Evolutionary conservation across 1,140 invertebrate genomes (phyloP).

Genomic region (Apis dorsata): DNA sequence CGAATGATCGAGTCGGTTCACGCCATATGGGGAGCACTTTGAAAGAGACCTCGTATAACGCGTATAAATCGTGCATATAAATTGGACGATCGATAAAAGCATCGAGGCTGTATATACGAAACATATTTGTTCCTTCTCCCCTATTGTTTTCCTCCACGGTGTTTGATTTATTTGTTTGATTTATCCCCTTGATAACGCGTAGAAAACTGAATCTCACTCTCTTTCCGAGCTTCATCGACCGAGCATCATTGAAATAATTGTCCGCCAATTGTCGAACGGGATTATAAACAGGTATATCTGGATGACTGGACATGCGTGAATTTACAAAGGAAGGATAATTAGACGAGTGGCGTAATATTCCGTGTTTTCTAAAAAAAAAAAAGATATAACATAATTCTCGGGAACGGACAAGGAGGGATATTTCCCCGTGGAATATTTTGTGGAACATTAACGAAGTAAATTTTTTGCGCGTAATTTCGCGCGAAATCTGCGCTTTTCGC

Average conservation of each 20-base stretch:
- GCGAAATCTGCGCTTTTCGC: background rate
- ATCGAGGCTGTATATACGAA: background rate
- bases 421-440: background rate
- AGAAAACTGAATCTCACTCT: background rate
- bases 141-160: background rate
- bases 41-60: background rate
- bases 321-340: background rate
- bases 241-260: background rate
- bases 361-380: background rate
- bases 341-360: background rate
- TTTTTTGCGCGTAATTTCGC: background rate
- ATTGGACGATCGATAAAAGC: conserved; percentile 24
- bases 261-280: background rate
- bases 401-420: background rate
- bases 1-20: conserved; percentile 15
- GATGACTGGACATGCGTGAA: background rate
- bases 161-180: conserved; percentile 19
- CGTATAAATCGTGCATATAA: conserved; percentile 21
- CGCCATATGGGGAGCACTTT: background rate
- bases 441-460: background rate
- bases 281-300: background rate
- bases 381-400: background rate
- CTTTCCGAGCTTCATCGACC: background rate
- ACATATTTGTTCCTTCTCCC: conserved; percentile 10
- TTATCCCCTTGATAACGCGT: background rate